Percentiles rank a stretch among this genome's conserved stretches.
Evolutionary conservation across 2,888 invertebrate genomes (phyloP).

Genomic region (Scaptomyza tumidula): DNA sequence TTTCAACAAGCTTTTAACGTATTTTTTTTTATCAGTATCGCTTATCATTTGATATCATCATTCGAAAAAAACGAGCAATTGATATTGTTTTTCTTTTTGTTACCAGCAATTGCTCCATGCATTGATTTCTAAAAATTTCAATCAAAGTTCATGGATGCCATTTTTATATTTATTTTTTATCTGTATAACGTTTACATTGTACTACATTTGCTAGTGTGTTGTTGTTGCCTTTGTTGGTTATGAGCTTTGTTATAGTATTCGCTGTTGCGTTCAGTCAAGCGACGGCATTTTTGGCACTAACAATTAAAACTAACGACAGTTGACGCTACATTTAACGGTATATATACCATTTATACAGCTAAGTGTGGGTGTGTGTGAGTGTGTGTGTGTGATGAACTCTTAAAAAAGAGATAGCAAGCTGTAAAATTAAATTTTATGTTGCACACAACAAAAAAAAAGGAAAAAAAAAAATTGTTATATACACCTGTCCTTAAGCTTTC

Average conservation of each 20-base stretch:
- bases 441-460: slow-evolving; percentile 12
- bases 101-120: slow-evolving; percentile 39
- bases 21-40: slow-evolving; percentile 49
- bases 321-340: slow-evolving; percentile 70
- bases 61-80: slow-evolving; percentile 15
- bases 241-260: slow-evolving; percentile 11
- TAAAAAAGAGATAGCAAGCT: slow-evolving; percentile 63
- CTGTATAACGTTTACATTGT: background rate
- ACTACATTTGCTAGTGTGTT: slow-evolving; percentile 4
- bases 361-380: slow-evolving; percentile 3
- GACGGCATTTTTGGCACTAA: slow-evolving; percentile 63
- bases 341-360: background rate
- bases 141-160: slow-evolving; percentile 44
- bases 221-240: slow-evolving; percentile 8
- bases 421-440: slow-evolving; percentile 75
- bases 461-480: background rate
- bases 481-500: slow-evolving; percentile 49
- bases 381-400: slow-evolving; percentile 49
- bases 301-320: slow-evolving; percentile 74
- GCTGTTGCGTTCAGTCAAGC: slow-evolving; percentile 48
- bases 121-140: slow-evolving; percentile 70
- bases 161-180: slow-evolving; percentile 10
- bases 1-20: slow-evolving; percentile 1
- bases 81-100: slow-evolving; percentile 18
- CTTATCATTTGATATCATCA: slow-evolving; percentile 60